phyloP scores from a whole-genome alignment of 2,113 vertebrate species.

The Semnopithecus entellus region DNA sequence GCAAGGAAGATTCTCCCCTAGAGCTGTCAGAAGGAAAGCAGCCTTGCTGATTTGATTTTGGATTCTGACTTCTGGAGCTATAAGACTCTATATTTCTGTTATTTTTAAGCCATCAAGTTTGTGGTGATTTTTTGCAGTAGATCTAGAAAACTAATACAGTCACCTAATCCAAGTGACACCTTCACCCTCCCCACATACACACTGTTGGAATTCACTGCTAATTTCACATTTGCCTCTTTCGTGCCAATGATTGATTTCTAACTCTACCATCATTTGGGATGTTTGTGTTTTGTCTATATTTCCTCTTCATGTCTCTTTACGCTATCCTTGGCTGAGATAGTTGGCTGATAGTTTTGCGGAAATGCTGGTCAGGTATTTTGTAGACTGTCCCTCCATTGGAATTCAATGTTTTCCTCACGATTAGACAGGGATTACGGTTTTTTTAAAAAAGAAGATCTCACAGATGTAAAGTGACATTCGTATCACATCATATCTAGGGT shows the following conservation, averaged over 20 bases:
- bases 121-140: neutral
- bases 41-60: neutral
- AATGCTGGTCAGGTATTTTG: neutral
- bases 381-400: neutral
- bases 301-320: neutral
- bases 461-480: neutral
- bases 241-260: neutral
- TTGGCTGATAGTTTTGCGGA: neutral
- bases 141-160: neutral
- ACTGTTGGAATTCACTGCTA: neutral
- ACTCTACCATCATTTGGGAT: neutral
- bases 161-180: neutral
- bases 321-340: neutral
- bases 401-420: neutral
- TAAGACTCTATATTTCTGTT: neutral
- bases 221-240: neutral
- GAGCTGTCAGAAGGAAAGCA: neutral
- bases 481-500: neutral
- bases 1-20: too few relatives aligned
- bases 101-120: neutral
- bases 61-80: neutral
- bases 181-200: neutral
- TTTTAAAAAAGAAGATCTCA: neutral
- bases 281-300: neutral
- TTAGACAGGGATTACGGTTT: neutral